Base-by-base conservation (phyloP, 2,113 vertebrate genomes). In the Corvus cornix region DNA sequence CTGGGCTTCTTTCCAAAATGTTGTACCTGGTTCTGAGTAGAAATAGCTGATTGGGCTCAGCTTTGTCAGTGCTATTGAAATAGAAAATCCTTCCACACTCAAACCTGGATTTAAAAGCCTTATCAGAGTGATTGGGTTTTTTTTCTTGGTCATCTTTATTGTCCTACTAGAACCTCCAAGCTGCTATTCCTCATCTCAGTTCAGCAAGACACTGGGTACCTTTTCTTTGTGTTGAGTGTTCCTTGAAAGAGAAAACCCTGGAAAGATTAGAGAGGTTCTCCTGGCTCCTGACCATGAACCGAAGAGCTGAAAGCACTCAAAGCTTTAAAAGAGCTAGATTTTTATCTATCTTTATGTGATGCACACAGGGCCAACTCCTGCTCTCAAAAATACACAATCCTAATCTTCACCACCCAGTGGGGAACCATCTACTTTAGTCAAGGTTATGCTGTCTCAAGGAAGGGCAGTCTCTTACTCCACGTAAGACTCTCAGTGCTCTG, bases 1-100 rank as follows among this genome's bases (percentile, higher is more conserved):
- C 46, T 58, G 91, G 92, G 92, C 89, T 52, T 46, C 18, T 77
- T 95, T 96, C 94, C 97, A 97, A 93, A 93, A 97, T 51, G 51
- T 43, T 63, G 84, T 90, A 88, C 94, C 97, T 30, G 49, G 89
- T 90, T 93, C 95, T 55, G 41, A 60, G 59, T 76, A 82, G 91
- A 97, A 97, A 96, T 43, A 72, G 70, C 63, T 86, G 51, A 81
- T 22, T 87, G 87, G 94, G 90, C 86, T 84, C 56, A 76, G 82
- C 44, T 70, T 88, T 80, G 94, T 93, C 84, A 90, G 85, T 62
- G 48, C n/a, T 85, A 84, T 11, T 44, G 74, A 93, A 37, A 33
- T 1, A 92, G 86, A 95, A 89, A 94, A 83, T 87, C 78, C 52
- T 88, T 28, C 35, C 53, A 44, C 51, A 48, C 21, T 92, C 27